Evolutionary conservation across 2,888 invertebrate genomes (phyloP).

Genomic region (Ophonus ardosiacus): DNA sequence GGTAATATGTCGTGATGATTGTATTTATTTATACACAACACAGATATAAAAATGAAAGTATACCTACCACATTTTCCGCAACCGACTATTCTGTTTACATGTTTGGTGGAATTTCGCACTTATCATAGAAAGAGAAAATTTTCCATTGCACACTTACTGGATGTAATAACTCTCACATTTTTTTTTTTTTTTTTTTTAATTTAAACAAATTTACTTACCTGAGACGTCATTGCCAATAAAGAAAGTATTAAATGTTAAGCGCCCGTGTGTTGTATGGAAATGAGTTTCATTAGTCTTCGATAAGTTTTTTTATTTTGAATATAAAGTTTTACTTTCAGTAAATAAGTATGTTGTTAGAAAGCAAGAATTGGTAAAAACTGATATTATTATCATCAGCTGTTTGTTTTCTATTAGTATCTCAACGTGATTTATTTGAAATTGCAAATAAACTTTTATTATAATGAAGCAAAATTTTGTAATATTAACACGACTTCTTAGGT

Average conservation of each 20-base stretch:
- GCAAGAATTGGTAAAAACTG: not conserved
- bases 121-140: constrained; percentile 37
- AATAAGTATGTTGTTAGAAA: not conserved
- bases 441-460: no score
- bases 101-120: constrained; percentile 25
- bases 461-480: no score
- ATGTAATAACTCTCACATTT: constrained; percentile 12
- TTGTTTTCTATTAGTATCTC: no score
- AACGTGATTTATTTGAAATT: no score
- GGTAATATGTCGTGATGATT: no score
- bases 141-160: constrained; percentile 14
- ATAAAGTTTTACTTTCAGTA: not conserved
- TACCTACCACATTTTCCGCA: not conserved
- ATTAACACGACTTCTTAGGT: no score
- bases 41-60: constrained; percentile 34
- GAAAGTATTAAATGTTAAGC: constrained; percentile 37
- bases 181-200: not conserved
- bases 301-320: not conserved
- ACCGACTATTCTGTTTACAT: constrained; percentile 13
- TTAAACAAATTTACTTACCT: constrained; percentile 14
- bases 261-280: not conserved
- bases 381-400: not conserved
- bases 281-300: not conserved
- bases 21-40: no score
- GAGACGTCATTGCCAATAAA: not conserved